Evolutionary conservation across 2,888 invertebrate species (phyloP), one percentile per base, ranked within the genome.

Genomic region (Priocnemis perturbator): DNA sequence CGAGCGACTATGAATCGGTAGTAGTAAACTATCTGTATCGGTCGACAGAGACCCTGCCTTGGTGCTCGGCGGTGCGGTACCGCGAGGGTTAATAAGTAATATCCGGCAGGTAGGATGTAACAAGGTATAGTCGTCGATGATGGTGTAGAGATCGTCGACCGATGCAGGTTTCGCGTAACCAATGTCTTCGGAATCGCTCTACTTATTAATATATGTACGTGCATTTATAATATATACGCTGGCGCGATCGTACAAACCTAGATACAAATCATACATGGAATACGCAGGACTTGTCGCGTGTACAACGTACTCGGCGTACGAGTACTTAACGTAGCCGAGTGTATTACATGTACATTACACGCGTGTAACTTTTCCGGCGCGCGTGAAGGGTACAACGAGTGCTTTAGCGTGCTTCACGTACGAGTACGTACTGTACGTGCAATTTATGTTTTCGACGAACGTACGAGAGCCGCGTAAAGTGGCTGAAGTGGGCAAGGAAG

Each of bases 311-410:
- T 71, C 71, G 53, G 61, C 69, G 69, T 60, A 47, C 64, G 74
- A 72, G 78, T 53, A 74, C 76, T 78, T 69, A 75, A 62, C 76
- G 56, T 60, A 68, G 67, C 69, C 72, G 67, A 23, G 71, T 79
- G 79, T 79, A 80, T 71, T 81, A 80, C 81, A 78, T 70, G 71
- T 57, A 64, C 74, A 68, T 78, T 81, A 79, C 81, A 81, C 72
- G 78, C 69, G 81, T 71, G 72, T 74, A 81, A 78, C 79, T 78
- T 78, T 72, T 63, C 71, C 72, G 63, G 76, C 80, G 71, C 78
- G 76, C 74, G 37, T 37, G 74, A 74, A 78, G 79, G 76, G 79
- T 81, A 73, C 77, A 73, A 73, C 69, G 70, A 71, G 80, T 69
- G 74, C 72, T 77, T 67, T 69, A 72, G 59, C 64, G 64, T 81